Evolutionary conservation across 2,797 vertebrate genomes (phyloP).

Genomic region (Hapalemur alaotrensis): DNA sequence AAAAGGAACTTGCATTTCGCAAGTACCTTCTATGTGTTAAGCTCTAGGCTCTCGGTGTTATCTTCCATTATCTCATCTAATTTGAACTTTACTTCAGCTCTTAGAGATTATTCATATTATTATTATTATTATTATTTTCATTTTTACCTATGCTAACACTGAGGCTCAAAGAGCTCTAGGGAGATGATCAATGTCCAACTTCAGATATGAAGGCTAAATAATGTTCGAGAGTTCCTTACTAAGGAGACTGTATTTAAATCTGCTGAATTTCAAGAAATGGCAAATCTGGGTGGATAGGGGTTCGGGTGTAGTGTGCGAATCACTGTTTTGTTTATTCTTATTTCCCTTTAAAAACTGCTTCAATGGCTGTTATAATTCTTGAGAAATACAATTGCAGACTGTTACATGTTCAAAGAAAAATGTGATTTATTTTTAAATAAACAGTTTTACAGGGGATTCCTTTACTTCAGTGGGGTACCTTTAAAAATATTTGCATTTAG

Average conservation of each 20-base stretch:
- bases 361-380: neutral
- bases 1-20: neutral
- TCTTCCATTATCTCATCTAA: neutral
- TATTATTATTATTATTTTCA: neutral
- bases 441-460: neutral
- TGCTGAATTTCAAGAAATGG: neutral
- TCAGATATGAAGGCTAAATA: neutral
- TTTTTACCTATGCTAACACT: neutral
- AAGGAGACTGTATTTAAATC: neutral
- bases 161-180: neutral
- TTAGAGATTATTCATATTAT: neutral
- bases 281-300: neutral
- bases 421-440: constrained; percentile 27
- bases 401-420: constrained; percentile 17
- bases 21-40: neutral
- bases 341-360: constrained; percentile 29
- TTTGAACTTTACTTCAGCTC: neutral
- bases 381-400: neutral
- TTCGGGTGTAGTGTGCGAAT: neutral
- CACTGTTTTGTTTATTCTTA: constrained; percentile 22
- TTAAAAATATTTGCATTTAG: constrained; percentile 4
- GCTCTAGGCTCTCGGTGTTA: neutral
- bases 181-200: neutral
- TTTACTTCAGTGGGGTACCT: neutral
- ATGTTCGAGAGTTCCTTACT: neutral